Percentiles rank a stretch among this genome's conserved stretches.
Evolutionary conservation across 1,140 invertebrate species (phyloP).

Genomic region (Leptinotarsa texana): DNA sequence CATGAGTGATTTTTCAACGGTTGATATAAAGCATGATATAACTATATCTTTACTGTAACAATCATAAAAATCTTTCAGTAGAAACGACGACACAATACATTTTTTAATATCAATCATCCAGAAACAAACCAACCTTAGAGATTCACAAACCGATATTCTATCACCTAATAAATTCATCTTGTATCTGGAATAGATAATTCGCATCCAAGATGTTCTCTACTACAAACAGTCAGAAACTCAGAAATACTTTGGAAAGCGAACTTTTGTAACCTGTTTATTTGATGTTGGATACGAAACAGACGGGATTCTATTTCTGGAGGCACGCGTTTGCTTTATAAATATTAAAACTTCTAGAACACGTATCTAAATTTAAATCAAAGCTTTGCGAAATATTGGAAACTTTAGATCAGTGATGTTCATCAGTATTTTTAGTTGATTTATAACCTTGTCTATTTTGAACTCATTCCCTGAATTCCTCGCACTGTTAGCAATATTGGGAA

Average conservation of each 20-base stretch:
- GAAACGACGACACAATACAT: too few species aligned
- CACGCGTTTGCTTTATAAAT: conserved; percentile 6
- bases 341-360: not conserved
- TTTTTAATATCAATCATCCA: too few species aligned
- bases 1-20: too few species aligned
- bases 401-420: conserved; percentile 16
- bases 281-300: not conserved
- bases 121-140: too few species aligned
- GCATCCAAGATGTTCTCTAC: not conserved
- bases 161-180: too few species aligned
- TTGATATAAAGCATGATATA: too few species aligned
- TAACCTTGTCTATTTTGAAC: conserved; percentile 9
- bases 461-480: not conserved
- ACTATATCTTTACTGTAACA: too few species aligned
- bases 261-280: not conserved
- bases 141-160: too few species aligned
- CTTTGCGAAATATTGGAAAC: conserved; percentile 25
- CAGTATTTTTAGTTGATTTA: conserved; percentile 22
- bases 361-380: conserved; percentile 21
- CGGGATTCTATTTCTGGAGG: conserved; percentile 22
- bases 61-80: too few species aligned
- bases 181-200: too few species aligned
- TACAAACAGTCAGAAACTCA: not conserved
- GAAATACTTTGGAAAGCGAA: not conserved
- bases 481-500: too few species aligned